Base-by-base conservation (phyloP, 2,888 invertebrate genomes). In the Spodoptera exigua region DNA sequence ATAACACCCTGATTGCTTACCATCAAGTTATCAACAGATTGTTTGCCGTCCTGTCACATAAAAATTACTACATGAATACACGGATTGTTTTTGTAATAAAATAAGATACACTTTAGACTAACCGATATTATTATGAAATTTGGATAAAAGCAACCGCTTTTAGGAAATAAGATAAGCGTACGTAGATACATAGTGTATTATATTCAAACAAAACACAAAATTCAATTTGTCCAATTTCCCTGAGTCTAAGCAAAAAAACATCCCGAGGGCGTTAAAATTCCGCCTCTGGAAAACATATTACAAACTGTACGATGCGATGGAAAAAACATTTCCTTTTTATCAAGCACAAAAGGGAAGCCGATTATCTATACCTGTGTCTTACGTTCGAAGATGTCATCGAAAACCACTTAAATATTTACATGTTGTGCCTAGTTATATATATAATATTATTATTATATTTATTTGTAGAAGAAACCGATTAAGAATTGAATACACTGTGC, bases 191-290 rank as follows among this genome's bases (percentile, higher is more conserved):
- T 56, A 55, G 21, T 56, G 70, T 60, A 80, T 78, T 77, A 81
- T 79, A 80, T 81, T 80, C 75, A 82, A 81, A 85, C 83, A 82
- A 83, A 83, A 80, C 79, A 78, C 70, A 79, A 71, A 82, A 87
- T 86, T 87, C 83, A 81, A 84, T 85, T 83, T 84, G 82, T 80
- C 78, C 79, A 78, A 85, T 83, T 84, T 83, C 78, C 82, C 65
- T 70, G 73, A 76, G 77, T 80, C 76, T 81, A 78, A 81, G 74
- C 81, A 81, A 73, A 83, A 85, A 83, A 82, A 85, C 79, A 82
- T 83, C 82, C 81, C 82, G 41, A 63, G 81, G 79, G 83, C 75
- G 70, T 72, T 76, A 81, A 82, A 83, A 83, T 74, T 78, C 74
- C 71, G 70, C 67, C 71, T 70, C 75, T 74, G 61, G 79, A 81